Conservation (phyloP, 2,113 vertebrate species). For the Narcine bancroftii region DNA sequence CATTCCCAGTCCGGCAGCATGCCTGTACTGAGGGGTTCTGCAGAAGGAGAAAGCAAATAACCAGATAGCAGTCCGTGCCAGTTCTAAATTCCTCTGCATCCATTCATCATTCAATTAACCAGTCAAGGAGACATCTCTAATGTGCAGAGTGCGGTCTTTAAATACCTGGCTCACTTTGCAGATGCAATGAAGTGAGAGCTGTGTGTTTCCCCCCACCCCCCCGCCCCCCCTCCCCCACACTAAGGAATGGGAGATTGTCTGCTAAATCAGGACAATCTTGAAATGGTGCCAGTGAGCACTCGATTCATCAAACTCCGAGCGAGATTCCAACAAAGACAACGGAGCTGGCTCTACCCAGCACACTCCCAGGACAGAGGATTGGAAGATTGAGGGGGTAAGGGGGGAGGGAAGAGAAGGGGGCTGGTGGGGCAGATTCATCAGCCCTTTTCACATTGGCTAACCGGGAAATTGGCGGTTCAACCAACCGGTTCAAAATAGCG, state of each 20-base stretch:
- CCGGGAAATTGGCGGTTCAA: too few relatives aligned
- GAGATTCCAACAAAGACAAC: too few relatives aligned
- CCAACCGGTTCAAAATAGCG: too few relatives aligned
- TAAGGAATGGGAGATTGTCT: not conserved
- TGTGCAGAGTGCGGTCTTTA: not conserved
- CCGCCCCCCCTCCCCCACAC: too few relatives aligned
- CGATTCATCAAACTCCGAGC: not conserved
- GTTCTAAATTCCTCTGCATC: not conserved
- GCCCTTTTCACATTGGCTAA: too few relatives aligned
- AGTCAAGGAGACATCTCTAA: not conserved
- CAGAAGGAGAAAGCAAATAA: not conserved
- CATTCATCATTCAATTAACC: not conserved
- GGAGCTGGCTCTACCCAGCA: too few relatives aligned
- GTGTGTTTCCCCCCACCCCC: not conserved
- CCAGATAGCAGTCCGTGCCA: not conserved
- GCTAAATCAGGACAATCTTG: not conserved
- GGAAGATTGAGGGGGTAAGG: too few relatives aligned
- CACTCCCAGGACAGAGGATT: too few relatives aligned
- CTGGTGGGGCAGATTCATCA: too few relatives aligned
- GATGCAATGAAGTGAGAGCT: not conserved
- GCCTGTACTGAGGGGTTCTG: too few relatives aligned
- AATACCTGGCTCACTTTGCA: not conserved
- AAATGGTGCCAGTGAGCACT: not conserved
- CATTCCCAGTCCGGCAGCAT: too few relatives aligned
- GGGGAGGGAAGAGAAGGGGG: too few relatives aligned